These are phyloP conservation scores for Piaya cayana DNA, from an alignment of 2,113 vertebrate genomes.

Conservation along the genomic window DNA sequence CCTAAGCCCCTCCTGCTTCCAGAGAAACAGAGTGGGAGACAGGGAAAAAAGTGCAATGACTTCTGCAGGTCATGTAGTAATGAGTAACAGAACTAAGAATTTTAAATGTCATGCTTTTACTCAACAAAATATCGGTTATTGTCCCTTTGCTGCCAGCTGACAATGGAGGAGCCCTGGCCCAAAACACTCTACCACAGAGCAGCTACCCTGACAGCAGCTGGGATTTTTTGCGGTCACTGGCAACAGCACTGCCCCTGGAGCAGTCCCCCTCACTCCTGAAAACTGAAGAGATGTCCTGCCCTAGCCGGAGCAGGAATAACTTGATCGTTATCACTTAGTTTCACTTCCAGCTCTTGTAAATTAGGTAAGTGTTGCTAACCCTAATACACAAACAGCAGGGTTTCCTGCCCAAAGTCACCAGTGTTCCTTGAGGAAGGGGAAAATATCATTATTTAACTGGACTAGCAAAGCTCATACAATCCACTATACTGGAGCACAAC, in stretches of 20 bases:
- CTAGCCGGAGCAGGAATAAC: not conserved
- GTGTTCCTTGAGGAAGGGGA: not conserved
- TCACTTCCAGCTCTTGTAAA: not conserved
- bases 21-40: not conserved
- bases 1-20: not conserved
- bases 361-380: not conserved
- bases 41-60: not conserved
- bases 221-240: not conserved
- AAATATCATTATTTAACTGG: not conserved
- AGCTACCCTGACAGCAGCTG: not conserved
- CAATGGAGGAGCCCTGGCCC: not conserved
- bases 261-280: too few relatives aligned
- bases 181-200: not conserved
- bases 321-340: not conserved
- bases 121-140: not conserved
- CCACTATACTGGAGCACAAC: not conserved
- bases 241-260: too few relatives aligned
- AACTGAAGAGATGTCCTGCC: too few relatives aligned
- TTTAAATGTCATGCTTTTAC: not conserved
- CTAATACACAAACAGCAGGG: not conserved
- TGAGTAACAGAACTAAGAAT: not conserved
- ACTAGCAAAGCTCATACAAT: not conserved
- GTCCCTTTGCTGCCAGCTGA: not conserved
- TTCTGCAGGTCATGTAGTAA: not conserved
- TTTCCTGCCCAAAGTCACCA: not conserved